Evolutionary conservation across 2,888 invertebrate species (phyloP), one percentile per base, ranked within the genome.

Genomic region (Sminthurinus aureus): DNA sequence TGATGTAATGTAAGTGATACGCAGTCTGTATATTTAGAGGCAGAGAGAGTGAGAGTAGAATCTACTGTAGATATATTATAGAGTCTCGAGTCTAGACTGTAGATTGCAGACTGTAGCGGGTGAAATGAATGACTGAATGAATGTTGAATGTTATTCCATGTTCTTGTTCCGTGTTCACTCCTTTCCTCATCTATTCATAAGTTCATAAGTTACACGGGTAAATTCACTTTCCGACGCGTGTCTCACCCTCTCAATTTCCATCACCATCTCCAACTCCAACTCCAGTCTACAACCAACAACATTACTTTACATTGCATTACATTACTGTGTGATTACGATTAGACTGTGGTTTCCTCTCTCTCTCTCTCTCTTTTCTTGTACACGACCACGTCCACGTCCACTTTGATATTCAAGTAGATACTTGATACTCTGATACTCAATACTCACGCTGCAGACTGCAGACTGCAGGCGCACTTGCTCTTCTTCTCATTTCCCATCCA

Each of bases 181-280:
- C 52, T 24, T 71, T 51, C 76, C 76, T 76, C 76, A 76, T 76
- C 52, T 58, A 76, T 76, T 76, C 76, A 76, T 76, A 76, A 76
- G 76, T 76, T 76, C 15, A 76, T 76, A 76, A 76, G n/a, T 76
- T 76, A 58, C n/a, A 76, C 52, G 76, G 76, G 52, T 52, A 76
- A 76, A 76, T 76, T 76, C 76, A 76, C 52, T 76, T 58, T 58
- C 9, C 4, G 52, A 76, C 52, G 76, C 58, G 22, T 76, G 52
- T 58, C 71, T 71, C 69, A 69, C 69, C n/a, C 71, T 71, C 71
- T 71, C 13, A 12, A 24, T 20, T 71, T 22, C 22, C 20, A 15
- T 69, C 69, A 11, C 69, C 69, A 13, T 18, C 18, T 6, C 58
- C 15, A 13, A 6, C 58, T 58, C 18, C 58, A 6, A 6, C 58